These are phyloP conservation scores for Trichonephila clavipes DNA, from an alignment of 1,140 invertebrate species.

Conservation along the genomic window DNA sequence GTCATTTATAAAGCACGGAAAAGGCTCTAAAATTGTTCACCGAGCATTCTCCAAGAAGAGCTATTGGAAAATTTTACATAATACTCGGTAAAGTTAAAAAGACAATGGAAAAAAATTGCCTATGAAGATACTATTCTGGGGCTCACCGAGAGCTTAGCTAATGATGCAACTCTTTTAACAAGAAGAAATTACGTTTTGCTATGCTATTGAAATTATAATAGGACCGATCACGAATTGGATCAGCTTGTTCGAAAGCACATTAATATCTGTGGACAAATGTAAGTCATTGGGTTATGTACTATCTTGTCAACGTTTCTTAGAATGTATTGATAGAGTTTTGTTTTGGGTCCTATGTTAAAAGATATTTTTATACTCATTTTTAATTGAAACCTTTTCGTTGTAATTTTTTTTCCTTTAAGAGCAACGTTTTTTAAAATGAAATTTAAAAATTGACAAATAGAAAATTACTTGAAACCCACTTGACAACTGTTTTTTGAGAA, in stretches of 20 bases:
- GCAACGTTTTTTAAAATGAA: no score
- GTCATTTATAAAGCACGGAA: constrained; percentile 23
- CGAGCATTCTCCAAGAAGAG: not conserved
- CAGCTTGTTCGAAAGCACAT: not conserved
- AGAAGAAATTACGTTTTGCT: not conserved
- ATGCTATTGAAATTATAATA: constrained; percentile 23
- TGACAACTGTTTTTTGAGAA: not conserved
- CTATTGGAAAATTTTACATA: constrained; percentile 15
- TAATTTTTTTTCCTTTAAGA: no score
- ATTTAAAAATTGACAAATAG: no score
- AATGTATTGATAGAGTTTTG: no score
- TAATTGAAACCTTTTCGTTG: no score
- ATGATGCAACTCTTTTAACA: constrained; percentile 24
- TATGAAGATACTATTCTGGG: constrained; percentile 24
- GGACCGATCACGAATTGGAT: not conserved
- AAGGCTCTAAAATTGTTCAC: constrained; percentile 25
- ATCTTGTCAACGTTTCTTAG: not conserved
- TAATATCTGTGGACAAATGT: not conserved
- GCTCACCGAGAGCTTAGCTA: not conserved
- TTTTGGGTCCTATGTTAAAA: no score
- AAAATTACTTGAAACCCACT: no score
- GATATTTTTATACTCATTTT: no score
- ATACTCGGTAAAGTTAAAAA: constrained; percentile 8
- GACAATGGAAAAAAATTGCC: not conserved
- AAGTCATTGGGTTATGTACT: not conserved